A percentile compares a stretch with the other conserved stretches of the same genome.
phyloP scores from a whole-genome alignment of 2,797 vertebrate genomes.

The Gymnothorax reevesii region DNA sequence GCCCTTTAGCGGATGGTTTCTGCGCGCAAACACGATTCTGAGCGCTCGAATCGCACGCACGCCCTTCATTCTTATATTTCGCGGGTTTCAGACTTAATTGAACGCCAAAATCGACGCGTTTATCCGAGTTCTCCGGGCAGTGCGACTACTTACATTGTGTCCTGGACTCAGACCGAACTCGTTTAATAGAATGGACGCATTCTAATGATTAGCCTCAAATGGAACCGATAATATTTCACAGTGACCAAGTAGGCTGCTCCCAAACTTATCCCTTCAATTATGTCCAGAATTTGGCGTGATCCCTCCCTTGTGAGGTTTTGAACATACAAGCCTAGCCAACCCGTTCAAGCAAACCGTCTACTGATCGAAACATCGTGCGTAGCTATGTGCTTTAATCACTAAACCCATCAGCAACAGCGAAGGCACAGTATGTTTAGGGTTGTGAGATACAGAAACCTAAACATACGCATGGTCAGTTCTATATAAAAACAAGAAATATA shows the following conservation, averaged over 20 bases:
- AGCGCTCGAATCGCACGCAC: too few species aligned
- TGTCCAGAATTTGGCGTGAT: not conserved
- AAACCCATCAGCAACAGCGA: not conserved
- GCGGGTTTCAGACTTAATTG: too few species aligned
- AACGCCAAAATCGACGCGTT: too few species aligned
- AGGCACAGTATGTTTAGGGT: not conserved
- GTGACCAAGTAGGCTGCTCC: not conserved
- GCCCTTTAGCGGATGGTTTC: too few species aligned
- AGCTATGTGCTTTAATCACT: not conserved
- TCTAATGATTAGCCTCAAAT: too few species aligned
- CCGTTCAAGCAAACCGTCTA: not conserved
- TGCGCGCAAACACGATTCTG: too few species aligned
- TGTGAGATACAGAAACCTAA: not conserved
- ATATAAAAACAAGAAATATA: not conserved
- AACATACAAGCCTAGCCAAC: not conserved
- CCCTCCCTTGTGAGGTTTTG: not conserved
- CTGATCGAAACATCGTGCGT: not conserved
- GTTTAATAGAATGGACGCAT: too few species aligned
- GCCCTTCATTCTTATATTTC: too few species aligned
- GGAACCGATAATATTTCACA: too few species aligned
- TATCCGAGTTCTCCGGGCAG: too few species aligned
- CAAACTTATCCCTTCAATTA: not conserved
- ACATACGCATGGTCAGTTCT: not conserved
- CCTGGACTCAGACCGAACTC: too few species aligned
- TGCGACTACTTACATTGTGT: too few species aligned